Evolutionary conservation across 2,113 vertebrate species (phyloP).

Genomic region (Percina caprodes): DNA sequence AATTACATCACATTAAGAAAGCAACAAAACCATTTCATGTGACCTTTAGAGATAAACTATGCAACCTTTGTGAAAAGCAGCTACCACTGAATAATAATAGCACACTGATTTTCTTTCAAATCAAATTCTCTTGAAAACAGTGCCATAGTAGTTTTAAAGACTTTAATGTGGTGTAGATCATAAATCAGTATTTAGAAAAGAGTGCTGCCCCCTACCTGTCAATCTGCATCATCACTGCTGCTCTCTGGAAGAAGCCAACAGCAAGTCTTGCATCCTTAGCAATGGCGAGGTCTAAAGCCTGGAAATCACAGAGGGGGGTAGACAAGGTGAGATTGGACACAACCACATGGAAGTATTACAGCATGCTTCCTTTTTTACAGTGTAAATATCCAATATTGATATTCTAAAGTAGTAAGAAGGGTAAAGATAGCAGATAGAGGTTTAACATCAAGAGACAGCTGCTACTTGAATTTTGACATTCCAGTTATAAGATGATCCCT

Average conservation of each 20-base stretch:
- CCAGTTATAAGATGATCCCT: background rate
- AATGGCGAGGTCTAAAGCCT: conserved; percentile 87
- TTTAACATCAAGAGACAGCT: background rate
- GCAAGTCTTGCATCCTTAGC: conserved; percentile 88
- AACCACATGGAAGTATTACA: background rate
- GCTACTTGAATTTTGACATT: background rate
- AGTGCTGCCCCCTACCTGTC: conserved; percentile 77
- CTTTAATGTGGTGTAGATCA: background rate
- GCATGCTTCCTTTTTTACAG: background rate
- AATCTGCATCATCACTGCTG: conserved; percentile 85
- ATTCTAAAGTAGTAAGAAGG: too few species aligned
- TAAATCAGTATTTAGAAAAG: background rate
- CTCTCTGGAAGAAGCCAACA: conserved; percentile 91
- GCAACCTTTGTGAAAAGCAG: background rate
- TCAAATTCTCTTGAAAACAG: background rate
- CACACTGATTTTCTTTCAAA: background rate
- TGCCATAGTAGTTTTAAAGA: background rate
- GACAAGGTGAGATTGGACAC: background rate
- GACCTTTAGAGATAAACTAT: background rate
- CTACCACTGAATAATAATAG: background rate
- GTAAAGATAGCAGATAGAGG: background rate
- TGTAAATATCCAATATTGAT: background rate
- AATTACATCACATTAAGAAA: background rate
- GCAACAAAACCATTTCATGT: background rate
- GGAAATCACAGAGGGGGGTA: background rate